Conservation (phyloP, 2,113 vertebrate genomes). For the Notiomystis cincta region DNA sequence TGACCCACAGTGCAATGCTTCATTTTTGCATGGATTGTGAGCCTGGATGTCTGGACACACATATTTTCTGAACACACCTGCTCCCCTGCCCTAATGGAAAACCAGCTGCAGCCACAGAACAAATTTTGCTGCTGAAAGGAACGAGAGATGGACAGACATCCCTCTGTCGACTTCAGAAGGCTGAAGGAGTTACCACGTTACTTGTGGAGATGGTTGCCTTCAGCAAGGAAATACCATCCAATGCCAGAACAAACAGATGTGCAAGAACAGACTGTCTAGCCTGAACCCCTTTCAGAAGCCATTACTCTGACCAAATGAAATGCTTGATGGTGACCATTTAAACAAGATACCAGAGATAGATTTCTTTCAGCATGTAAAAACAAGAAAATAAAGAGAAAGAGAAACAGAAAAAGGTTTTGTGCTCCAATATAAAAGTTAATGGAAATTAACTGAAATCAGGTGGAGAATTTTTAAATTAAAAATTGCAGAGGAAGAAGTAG, state of each 20-base stretch:
- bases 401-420: neutral
- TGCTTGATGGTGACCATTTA: neutral
- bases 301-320: neutral
- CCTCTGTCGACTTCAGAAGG: neutral
- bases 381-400: neutral
- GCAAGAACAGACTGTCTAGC: neutral
- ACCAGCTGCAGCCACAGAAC: neutral
- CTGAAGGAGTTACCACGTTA: neutral
- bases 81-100: neutral
- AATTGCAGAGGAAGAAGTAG: neutral
- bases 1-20: rapidly evolving
- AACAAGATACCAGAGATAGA: neutral
- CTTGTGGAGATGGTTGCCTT: neutral
- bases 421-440: rapidly evolving
- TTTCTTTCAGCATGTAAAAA: neutral
- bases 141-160: neutral
- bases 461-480: neutral
- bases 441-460: neutral
- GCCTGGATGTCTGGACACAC: neutral
- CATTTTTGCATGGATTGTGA: neutral
- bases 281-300: neutral
- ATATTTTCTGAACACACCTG: neutral
- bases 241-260: neutral
- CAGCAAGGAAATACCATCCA: neutral
- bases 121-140: neutral